Percentiles rank a stretch among this genome's conserved stretches.
phyloP scores from a whole-genome alignment of 2,797 vertebrate species.

The Argentina silus region DNA sequence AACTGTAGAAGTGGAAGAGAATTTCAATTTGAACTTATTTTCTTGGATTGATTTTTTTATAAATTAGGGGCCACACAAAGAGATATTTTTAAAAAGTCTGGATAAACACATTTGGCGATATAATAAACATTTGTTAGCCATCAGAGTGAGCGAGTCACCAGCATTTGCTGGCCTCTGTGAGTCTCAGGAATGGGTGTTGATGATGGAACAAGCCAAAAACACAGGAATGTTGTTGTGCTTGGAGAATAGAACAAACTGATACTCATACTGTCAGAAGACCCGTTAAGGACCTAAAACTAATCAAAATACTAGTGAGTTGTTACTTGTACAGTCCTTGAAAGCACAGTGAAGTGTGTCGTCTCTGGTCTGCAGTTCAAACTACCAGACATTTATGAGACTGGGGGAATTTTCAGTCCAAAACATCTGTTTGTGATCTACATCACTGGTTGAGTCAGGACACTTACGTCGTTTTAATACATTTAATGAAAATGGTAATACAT shows the following conservation, averaged over 20 bases:
- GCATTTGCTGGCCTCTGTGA: constrained; percentile 38
- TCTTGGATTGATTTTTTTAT: neutral
- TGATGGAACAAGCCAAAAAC: constrained; percentile 33
- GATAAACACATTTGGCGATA: constrained; percentile 46
- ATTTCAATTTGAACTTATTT: constrained; percentile 8
- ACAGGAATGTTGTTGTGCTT: neutral
- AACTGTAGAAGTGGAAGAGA: neutral
- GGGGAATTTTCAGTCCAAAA: constrained; percentile 33
- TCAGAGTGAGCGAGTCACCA: constrained; percentile 38
- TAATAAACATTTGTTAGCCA: constrained; percentile 45
- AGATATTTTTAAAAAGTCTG: constrained; percentile 34
- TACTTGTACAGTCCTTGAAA: neutral
- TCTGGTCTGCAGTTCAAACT: constrained; percentile 5
- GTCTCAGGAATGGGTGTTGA: constrained; percentile 33
- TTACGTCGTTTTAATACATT: constrained; percentile 26
- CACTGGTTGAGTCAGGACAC: constrained; percentile 51
- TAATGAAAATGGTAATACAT: constrained; percentile 32
- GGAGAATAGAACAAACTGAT: too few species aligned
- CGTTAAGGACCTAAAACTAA: too few species aligned
- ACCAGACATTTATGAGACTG: constrained; percentile 47
- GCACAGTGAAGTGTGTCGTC: constrained; percentile 14
- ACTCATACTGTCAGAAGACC: too few species aligned
- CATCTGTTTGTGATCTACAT: constrained; percentile 72
- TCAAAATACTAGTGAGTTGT: neutral
- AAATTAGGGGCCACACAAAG: neutral